Conservation (phyloP, 1,140 invertebrate species). For the Colletes latitarsis region DNA sequence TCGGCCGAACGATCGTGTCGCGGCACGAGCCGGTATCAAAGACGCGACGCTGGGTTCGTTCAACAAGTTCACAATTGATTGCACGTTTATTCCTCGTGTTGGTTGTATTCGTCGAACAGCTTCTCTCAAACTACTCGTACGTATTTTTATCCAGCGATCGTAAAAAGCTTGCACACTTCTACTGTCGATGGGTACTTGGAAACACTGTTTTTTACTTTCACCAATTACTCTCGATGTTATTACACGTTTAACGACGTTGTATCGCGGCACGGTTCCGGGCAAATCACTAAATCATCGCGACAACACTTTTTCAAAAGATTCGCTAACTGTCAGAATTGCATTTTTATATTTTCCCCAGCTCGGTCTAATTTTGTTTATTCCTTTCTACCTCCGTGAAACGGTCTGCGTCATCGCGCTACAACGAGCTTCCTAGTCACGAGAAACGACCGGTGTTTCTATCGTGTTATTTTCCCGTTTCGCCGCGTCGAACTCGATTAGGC, state of each 20-base stretch:
- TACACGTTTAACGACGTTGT: not conserved
- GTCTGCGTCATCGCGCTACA: too few species aligned
- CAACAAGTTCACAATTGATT: slow-evolving; percentile 44
- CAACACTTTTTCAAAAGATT: not conserved
- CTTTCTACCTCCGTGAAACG: too few species aligned
- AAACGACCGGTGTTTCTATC: not conserved
- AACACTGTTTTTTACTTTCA: slow-evolving; percentile 2
- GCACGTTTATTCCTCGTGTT: not conserved
- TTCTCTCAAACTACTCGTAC: not conserved
- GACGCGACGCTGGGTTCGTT: slow-evolving; percentile 27
- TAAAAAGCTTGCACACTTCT: slow-evolving; percentile 5
- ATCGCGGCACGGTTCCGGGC: not conserved
- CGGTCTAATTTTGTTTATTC: not conserved
- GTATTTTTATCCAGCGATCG: not conserved
- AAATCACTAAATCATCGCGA: not conserved
- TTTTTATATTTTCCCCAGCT: too few species aligned
- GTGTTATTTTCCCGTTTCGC: slow-evolving; percentile 16
- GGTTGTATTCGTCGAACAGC: not conserved
- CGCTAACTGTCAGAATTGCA: slow-evolving; percentile 12
- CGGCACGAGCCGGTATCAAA: slow-evolving; percentile 36
- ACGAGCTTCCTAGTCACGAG: not conserved
- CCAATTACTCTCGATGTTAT: not conserved
- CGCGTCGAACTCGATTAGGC: slow-evolving; percentile 37
- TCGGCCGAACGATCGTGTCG: not conserved
- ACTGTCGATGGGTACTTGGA: not conserved